Evolutionary conservation across 2,113 vertebrate genomes (phyloP), one percentile per base, ranked within the genome.

Genomic region (Ageneiosus marmoratus): DNA sequence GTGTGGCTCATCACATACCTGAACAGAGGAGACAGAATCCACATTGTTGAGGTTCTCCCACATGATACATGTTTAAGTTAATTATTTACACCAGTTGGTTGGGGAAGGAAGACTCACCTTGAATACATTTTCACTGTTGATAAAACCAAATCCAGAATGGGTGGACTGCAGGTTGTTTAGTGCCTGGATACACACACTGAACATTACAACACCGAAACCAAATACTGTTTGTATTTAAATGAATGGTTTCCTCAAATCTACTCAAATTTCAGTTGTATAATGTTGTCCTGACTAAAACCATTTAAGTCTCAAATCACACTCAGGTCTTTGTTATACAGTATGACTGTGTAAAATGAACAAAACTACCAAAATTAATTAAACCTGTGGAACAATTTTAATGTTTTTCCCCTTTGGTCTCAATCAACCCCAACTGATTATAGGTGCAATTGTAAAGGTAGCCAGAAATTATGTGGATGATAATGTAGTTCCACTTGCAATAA

Each of bases 161-260:
- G 98, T 99, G 24, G 98, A 99, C 93, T 99, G 98, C 83, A 99
- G 81, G 89, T 99, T 99, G 93, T 99, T 99, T 82, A 99, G 84
- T 0, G 97, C 98, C 98, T 99, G 89, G 4, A 67, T 13, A 82
- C 2, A 34, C 0, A 70, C 7, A 63, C 5, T 44, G 50, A 41
- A 32, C 9, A 69, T 22, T 32, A 69, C 29, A 79, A 77, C 29
- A 83, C 15, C 15, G 12, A 9, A 34, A 20, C 15, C 16, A 65
- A 65, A 65, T 34, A 34, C n/a, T 8, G 13, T 16, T 18, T 8
- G 2, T 1, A 9, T 1, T 63, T 32, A 29, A 63, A 63, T 16
- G 7, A 46, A n/a, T n/a, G n/a, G n/a, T n/a, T n/a, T n/a, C n/a
- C n/a, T n/a, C n/a, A n/a, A n/a, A n/a, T n/a, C n/a, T n/a, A n/a